These are phyloP conservation scores for Leptinotarsa rubiginosa DNA, from an alignment of 2,888 invertebrate genomes.

Conservation along the genomic window DNA sequence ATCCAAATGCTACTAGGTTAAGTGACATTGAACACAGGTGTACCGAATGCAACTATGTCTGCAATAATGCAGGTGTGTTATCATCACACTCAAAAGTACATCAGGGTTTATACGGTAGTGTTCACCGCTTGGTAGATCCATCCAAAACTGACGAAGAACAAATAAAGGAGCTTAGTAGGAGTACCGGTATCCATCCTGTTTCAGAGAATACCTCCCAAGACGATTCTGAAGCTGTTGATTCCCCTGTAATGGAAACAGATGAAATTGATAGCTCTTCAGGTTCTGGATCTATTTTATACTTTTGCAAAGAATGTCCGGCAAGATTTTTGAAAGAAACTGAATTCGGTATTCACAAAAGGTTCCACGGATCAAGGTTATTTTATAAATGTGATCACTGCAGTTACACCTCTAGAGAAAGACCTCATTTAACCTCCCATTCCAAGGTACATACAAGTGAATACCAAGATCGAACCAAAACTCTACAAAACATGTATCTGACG, in stretches of 20 bases:
- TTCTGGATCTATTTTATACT: constrained; percentile 69
- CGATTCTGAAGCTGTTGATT: constrained; percentile 30
- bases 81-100: constrained; percentile 82
- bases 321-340: constrained; percentile 83
- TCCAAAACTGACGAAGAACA: constrained; percentile 77
- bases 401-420: constrained; percentile 79
- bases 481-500: constrained; percentile 75
- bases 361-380: constrained; percentile 74
- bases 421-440: constrained; percentile 76
- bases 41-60: constrained; percentile 83
- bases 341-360: constrained; percentile 77
- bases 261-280: constrained; percentile 57
- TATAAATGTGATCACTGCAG: constrained; percentile 83
- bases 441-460: constrained; percentile 82
- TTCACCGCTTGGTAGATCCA: constrained; percentile 77
- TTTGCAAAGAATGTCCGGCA: constrained; percentile 86
- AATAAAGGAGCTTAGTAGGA: constrained; percentile 66
- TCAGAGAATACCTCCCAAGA: constrained; percentile 23
- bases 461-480: constrained; percentile 79
- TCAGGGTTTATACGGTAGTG: constrained; percentile 76
- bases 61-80: constrained; percentile 78
- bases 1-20: constrained; percentile 52
- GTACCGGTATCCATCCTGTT: constrained; percentile 29
- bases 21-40: constrained; percentile 75
- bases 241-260: constrained; percentile 46